These are phyloP conservation scores for Gila robusta DNA, from an alignment of 2,797 vertebrate species.

Conservation along the genomic window DNA sequence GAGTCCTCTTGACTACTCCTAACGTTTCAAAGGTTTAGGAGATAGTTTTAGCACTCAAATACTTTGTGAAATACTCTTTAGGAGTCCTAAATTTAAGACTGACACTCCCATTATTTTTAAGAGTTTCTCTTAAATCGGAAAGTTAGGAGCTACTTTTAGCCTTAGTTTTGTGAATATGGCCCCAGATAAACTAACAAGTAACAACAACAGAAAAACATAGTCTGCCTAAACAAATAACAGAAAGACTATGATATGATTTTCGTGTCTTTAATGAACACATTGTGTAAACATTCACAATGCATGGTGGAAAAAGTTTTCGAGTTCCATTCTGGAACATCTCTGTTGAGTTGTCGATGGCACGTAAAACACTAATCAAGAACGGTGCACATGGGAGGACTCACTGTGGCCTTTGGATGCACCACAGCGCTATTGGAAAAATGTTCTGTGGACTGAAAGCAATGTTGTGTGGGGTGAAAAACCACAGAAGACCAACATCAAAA, in stretches of 20 bases:
- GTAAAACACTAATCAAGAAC: neutral
- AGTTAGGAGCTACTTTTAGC: too few relatives aligned
- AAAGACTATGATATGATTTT: neutral
- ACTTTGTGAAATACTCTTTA: too few relatives aligned
- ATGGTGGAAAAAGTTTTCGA: neutral
- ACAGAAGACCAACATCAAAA: neutral
- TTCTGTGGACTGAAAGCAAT: neutral
- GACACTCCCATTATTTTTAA: too few relatives aligned
- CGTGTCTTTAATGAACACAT: neutral
- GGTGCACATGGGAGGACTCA: neutral
- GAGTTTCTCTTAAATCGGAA: too few relatives aligned
- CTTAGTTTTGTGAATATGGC: too few relatives aligned
- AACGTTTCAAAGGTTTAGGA: too few relatives aligned
- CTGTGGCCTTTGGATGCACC: neutral
- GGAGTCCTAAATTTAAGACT: too few relatives aligned
- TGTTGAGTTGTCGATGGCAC: neutral
- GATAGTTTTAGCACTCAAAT: too few relatives aligned
- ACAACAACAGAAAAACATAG: neutral
- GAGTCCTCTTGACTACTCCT: too few relatives aligned
- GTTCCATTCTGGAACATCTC: neutral
- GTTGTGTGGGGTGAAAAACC: neutral
- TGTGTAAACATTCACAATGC: neutral
- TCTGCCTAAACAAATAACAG: neutral
- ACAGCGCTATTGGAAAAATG: neutral
- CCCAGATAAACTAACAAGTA: neutral